These are phyloP conservation scores for Cliona cf. orientalis DNA, from an alignment of 37 sponge, comb jelly and placozoan genomes.

Conservation along the genomic window DNA sequence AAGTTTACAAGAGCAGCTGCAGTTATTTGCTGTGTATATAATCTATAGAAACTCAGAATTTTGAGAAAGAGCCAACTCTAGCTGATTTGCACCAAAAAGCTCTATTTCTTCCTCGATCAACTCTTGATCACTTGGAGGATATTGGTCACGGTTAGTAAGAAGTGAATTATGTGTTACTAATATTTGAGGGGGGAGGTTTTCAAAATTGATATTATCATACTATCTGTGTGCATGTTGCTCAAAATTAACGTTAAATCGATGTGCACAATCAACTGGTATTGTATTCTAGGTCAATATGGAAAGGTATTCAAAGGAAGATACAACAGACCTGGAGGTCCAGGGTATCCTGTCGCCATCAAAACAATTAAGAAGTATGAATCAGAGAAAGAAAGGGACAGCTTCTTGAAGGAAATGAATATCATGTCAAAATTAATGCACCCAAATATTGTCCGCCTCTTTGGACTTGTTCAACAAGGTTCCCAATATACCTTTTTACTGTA, in stretches of 20 bases:
- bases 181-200: neutral
- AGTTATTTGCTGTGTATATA: too few relatives aligned
- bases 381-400: neutral
- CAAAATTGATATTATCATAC: too few relatives aligned
- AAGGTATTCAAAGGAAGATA: constrained; percentile 20
- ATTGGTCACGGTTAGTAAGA: neutral
- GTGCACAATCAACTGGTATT: too few relatives aligned
- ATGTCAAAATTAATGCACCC: constrained; percentile 37
- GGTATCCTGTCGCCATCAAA: constrained; percentile 22
- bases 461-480: constrained; percentile 8
- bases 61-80: too few relatives aligned
- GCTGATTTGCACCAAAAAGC: neutral
- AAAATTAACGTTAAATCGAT: too few relatives aligned
- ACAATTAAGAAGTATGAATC: neutral
- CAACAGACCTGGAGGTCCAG: neutral
- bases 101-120: neutral
- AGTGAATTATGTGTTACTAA: neutral
- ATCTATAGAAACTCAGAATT: too few relatives aligned
- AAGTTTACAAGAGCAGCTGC: too few relatives aligned
- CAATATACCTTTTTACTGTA: neutral
- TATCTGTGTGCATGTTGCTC: too few relatives aligned
- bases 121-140: neutral
- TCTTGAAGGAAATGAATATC: constrained; percentile 8
- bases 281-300: constrained; percentile 14
- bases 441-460: constrained; percentile 45